Conservation (phyloP, 1,140 invertebrate genomes). For the Bombyx mandarina region DNA sequence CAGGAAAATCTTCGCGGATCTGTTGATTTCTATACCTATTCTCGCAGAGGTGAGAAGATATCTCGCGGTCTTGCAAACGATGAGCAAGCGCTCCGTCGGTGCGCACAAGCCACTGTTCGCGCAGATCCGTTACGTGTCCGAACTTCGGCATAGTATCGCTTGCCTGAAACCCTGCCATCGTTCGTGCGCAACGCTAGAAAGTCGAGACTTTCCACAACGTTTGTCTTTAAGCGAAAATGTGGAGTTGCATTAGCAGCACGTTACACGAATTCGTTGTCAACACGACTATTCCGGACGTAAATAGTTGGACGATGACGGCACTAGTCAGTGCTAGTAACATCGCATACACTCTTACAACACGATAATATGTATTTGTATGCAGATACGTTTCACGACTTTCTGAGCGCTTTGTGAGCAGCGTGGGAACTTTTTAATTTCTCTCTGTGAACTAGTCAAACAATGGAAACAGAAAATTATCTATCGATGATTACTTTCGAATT, state of each 20-base stretch:
- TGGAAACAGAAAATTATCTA: constrained; percentile 12
- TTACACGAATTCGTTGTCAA: constrained; percentile 18
- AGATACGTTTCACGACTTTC: constrained; percentile 32
- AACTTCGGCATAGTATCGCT: constrained; percentile 64
- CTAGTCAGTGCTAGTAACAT: constrained; percentile 8
- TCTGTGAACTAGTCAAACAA: constrained; percentile 46
- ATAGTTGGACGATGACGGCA: constrained; percentile 5
- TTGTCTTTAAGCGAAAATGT: constrained; percentile 1
- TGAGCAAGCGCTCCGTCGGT: constrained; percentile 93
- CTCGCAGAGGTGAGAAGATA: constrained; percentile 83
- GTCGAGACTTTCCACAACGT: constrained; percentile 18
- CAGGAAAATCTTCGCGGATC: constrained; percentile 89
- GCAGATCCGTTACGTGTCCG: constrained; percentile 55
- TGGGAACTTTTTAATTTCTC: constrained; percentile 45
- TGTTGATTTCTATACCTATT: constrained; percentile 90
- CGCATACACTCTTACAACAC: constrained; percentile 16
- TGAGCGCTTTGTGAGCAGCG: constrained; percentile 47
- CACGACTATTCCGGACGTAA: constrained; percentile 11
- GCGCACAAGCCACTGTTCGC: constrained; percentile 87
- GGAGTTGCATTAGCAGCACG: constrained; percentile 14
- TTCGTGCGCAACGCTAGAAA: constrained; percentile 17
- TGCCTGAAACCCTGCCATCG: constrained; percentile 48
- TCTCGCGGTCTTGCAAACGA: constrained; percentile 91
- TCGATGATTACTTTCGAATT: no score
- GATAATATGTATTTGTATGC: background rate